phyloP scores from a whole-genome alignment of 2,888 invertebrate species.

The Formica aserva region DNA sequence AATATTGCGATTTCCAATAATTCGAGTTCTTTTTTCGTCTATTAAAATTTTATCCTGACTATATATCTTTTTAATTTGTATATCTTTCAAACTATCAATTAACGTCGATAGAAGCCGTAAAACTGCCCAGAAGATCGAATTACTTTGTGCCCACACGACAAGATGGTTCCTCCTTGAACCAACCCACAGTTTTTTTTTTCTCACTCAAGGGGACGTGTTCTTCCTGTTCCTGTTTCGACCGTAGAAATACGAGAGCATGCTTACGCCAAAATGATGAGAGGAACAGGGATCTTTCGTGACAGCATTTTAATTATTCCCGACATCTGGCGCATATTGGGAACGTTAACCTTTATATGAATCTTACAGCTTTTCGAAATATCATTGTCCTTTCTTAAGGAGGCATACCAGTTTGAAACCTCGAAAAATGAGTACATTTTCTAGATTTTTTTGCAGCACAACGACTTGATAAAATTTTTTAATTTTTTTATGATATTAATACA shows the following conservation, averaged over 20 bases:
- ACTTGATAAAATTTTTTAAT: too few species aligned
- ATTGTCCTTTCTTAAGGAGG: not conserved
- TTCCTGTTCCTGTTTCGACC: conserved; percentile 67
- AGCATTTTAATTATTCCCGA: conserved; percentile 71
- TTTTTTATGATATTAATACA: too few species aligned
- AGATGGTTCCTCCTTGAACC: conserved; percentile 39
- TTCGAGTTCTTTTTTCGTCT: not conserved
- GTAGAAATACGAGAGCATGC: conserved; percentile 67
- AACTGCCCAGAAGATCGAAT: conserved; percentile 53
- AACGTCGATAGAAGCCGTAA: conserved; percentile 39
- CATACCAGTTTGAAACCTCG: too few species aligned
- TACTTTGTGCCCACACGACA: conserved; percentile 43
- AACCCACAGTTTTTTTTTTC: conserved; percentile 47
- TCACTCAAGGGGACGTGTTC: conserved; percentile 60
- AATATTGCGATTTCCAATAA: not conserved
- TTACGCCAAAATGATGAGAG: conserved; percentile 61
- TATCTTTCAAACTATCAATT: conserved; percentile 25
- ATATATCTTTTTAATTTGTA: not conserved
- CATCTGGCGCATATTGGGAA: conserved; percentile 60
- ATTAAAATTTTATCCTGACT: not conserved
- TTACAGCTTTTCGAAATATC: not conserved
- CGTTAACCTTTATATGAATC: not conserved
- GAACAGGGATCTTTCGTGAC: conserved; percentile 64
- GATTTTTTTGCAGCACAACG: too few species aligned
- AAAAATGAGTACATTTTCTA: too few species aligned